A percentile compares a stretch with the other conserved stretches of the same genome.
Conservation (phyloP, 2,797 vertebrate species). For the Manis pentadactyla region DNA sequence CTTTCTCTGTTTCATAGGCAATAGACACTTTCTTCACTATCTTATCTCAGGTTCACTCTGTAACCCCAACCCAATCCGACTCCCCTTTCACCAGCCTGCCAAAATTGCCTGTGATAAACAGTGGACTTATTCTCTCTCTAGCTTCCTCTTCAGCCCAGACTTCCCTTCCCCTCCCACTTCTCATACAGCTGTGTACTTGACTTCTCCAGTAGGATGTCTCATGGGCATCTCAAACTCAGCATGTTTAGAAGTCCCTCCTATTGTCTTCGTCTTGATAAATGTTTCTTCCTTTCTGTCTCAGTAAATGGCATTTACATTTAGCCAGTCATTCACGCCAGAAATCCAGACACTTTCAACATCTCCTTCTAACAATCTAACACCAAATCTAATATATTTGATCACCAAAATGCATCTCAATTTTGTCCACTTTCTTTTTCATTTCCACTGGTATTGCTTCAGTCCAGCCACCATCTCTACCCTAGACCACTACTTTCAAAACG, state of each 20-base stretch:
- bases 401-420: neutral
- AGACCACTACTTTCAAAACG: neutral
- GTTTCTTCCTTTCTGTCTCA: neutral
- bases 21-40: neutral
- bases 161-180: neutral
- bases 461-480: neutral
- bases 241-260: neutral
- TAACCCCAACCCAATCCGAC: neutral
- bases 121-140: neutral
- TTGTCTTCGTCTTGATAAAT: neutral
- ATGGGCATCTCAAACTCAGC: neutral
- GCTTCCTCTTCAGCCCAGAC: neutral
- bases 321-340: neutral
- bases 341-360: neutral
- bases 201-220: rapidly evolving
- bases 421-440: rapidly evolving
- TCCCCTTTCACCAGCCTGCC: neutral
- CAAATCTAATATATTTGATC: neutral
- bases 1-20: neutral
- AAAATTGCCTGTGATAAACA: neutral
- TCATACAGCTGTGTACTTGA: neutral
- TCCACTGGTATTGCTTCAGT: neutral
- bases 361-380: neutral
- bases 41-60: neutral
- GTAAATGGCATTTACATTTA: neutral